Evolutionary conservation across 2,113 vertebrate genomes (phyloP).

Genomic region (Salvator merianae): DNA sequence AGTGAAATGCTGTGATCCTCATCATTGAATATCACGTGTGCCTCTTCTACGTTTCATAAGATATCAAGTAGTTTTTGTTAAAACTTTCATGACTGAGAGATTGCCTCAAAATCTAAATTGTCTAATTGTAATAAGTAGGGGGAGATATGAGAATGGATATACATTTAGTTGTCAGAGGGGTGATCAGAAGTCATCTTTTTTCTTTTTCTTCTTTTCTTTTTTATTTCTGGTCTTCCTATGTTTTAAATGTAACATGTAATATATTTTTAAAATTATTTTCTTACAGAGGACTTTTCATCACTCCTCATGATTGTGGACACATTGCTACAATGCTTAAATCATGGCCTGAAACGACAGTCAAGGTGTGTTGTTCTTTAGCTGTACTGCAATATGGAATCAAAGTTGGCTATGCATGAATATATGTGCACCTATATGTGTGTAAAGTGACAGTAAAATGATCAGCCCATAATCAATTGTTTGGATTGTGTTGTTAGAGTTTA

Average conservation of each 20-base stretch:
- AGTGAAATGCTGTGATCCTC: not conserved
- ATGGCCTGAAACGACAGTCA: conserved; percentile 89
- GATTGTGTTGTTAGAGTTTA: no score
- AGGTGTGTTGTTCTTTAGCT: conserved; percentile 74
- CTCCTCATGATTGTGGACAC: conserved; percentile 90
- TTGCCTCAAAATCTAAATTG: not conserved
- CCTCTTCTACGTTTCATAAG: not conserved
- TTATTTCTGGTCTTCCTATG: no score
- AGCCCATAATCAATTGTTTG: no score
- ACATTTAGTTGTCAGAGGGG: no score
- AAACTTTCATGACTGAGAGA: not conserved
- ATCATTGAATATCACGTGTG: not conserved
- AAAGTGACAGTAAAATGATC: no score
- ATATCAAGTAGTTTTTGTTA: not conserved
- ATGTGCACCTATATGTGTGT: no score
- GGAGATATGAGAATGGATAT: no score
- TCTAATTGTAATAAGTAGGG: not conserved
- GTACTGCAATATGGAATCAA: not conserved
- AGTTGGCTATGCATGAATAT: no score
- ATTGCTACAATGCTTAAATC: conserved; percentile 88
- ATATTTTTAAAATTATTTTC: conserved; percentile 5
- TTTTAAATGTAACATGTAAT: no score
- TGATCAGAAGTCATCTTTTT: no score
- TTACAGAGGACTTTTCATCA: conserved; percentile 93
- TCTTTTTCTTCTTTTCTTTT: no score